Evolutionary conservation across 2,888 invertebrate species (phyloP).

Genomic region (Panzeria rudis): DNA sequence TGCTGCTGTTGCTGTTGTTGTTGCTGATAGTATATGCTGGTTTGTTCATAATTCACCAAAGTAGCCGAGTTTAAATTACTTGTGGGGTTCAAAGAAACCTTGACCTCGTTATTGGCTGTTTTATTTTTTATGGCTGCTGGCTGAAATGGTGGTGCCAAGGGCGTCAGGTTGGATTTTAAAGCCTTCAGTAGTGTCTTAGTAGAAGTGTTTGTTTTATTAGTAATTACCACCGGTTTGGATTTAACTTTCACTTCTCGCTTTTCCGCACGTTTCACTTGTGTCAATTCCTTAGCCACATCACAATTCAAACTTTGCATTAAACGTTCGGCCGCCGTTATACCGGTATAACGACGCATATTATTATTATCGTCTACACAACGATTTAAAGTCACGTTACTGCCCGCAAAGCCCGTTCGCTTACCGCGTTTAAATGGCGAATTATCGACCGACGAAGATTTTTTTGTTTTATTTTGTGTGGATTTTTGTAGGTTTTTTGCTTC

Average conservation of each 20-base stretch:
- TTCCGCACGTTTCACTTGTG: slow-evolving; percentile 13
- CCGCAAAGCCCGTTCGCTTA: slow-evolving; percentile 31
- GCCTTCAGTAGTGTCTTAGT: slow-evolving; percentile 75
- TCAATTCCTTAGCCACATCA: slow-evolving; percentile 56
- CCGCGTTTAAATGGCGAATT: slow-evolving; percentile 59
- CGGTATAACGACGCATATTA: slow-evolving; percentile 66
- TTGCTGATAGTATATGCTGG: slow-evolving; percentile 78
- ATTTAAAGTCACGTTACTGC: slow-evolving; percentile 17
- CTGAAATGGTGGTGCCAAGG: slow-evolving; percentile 80
- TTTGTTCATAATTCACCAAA: slow-evolving; percentile 77
- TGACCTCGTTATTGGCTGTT: slow-evolving; percentile 51
- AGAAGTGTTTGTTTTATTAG: slow-evolving; percentile 6
- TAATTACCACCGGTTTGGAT: neutral
- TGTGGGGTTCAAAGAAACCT: slow-evolving; percentile 47
- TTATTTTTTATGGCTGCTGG: slow-evolving; percentile 75
- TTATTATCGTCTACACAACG: slow-evolving; percentile 67
- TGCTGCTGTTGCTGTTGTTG: slow-evolving; percentile 73
- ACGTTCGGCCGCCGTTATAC: slow-evolving; percentile 68
- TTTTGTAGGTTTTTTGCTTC: neutral
- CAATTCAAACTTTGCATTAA: slow-evolving; percentile 70
- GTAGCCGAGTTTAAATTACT: slow-evolving; percentile 49
- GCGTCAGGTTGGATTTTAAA: slow-evolving; percentile 79
- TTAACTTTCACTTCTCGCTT: slow-evolving; percentile 54
- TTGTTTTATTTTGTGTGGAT: slow-evolving; percentile 27
- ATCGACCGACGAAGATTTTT: slow-evolving; percentile 63